phyloP scores from a whole-genome alignment of 2,797 vertebrate genomes.

The Perdix hodgsoniae region DNA sequence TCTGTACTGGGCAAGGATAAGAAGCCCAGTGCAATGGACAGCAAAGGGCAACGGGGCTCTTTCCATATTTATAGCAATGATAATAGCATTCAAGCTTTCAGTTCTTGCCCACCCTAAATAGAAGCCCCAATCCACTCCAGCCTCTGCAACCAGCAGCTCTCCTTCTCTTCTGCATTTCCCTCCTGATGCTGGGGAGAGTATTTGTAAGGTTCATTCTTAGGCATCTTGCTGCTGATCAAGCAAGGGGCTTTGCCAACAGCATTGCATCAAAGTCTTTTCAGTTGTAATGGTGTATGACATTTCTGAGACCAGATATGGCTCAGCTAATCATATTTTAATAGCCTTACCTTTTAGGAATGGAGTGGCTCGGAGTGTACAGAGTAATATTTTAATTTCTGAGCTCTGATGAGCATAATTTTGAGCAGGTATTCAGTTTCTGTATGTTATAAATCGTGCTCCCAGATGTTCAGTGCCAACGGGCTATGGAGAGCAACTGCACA shows the following conservation, averaged over 20 bases:
- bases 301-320: conserved; percentile 78
- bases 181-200: neutral
- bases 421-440: conserved; percentile 82
- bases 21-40: neutral
- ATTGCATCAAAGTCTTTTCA: conserved; percentile 74
- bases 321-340: conserved; percentile 84
- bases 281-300: conserved; percentile 82
- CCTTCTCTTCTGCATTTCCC: neutral
- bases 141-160: no score
- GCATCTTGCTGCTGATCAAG: conserved; percentile 60
- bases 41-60: neutral
- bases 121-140: neutral
- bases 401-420: conserved; percentile 80
- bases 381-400: conserved; percentile 81
- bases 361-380: conserved; percentile 45
- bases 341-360: conserved; percentile 76
- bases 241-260: conserved; percentile 65
- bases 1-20: neutral
- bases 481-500: conserved; percentile 64
- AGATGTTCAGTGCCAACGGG: conserved; percentile 79
- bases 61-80: neutral
- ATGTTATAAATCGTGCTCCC: conserved; percentile 70
- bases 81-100: accelerated
- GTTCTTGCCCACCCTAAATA: neutral
- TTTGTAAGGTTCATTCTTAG: conserved; percentile 36